phyloP scores from a whole-genome alignment of 2,888 invertebrate genomes.

The Trachelus stipa region DNA sequence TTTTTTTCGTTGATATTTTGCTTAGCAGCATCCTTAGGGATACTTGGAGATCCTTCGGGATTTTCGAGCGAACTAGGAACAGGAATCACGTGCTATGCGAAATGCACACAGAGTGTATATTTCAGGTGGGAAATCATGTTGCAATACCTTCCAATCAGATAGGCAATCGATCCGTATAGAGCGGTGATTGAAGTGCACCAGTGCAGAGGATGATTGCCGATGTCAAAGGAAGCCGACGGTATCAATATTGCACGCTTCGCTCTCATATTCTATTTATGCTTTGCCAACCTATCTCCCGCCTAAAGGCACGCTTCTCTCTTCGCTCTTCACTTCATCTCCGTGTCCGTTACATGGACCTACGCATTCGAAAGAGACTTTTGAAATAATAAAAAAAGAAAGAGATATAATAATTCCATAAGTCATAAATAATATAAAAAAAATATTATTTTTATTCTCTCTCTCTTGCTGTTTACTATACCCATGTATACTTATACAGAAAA shows the following conservation, averaged over 20 bases:
- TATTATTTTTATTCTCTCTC: not conserved
- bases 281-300: not conserved
- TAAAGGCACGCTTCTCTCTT: not conserved
- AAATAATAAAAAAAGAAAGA: not conserved
- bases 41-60: not conserved
- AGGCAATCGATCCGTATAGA: slow-evolving; percentile 43
- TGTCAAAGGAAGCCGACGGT: slow-evolving; percentile 48
- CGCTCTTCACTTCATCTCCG: not conserved
- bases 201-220: slow-evolving; percentile 48
- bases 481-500: not conserved
- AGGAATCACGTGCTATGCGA: not conserved
- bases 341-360: not conserved
- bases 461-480: not conserved
- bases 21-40: not conserved
- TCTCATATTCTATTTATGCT: slow-evolving; percentile 11
- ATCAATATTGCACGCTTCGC: slow-evolving; percentile 22
- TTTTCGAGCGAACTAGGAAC: not conserved
- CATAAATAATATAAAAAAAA: not conserved
- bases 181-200: slow-evolving; percentile 49
- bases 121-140: slow-evolving; percentile 48
- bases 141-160: slow-evolving; percentile 48
- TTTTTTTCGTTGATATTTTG: not conserved
- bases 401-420: not conserved
- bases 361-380: not conserved
- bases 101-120: slow-evolving; percentile 16